Evolutionary conservation across 2,888 invertebrate genomes (phyloP).

Genomic region (Rhorus exstirpatorius): DNA sequence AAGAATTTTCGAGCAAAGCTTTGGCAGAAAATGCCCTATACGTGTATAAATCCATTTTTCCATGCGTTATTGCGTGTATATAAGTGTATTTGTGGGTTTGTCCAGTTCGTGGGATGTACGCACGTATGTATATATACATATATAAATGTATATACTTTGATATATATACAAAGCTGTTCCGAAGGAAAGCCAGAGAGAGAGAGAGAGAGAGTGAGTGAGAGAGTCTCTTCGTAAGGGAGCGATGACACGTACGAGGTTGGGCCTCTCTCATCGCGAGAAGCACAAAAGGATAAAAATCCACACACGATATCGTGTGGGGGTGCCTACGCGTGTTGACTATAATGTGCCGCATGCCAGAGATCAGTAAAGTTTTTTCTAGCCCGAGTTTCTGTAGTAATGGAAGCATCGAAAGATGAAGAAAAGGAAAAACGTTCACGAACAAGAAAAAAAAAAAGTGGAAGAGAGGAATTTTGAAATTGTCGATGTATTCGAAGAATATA

Average conservation of each 20-base stretch:
- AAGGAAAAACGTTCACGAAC: neutral
- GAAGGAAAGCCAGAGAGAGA: slow-evolving; percentile 1
- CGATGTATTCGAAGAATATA: neutral
- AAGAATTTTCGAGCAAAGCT: no score
- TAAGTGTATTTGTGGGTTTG: slow-evolving; percentile 23
- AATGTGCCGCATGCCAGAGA: slow-evolving; percentile 41
- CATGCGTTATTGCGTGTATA: slow-evolving; percentile 15
- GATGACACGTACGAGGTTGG: slow-evolving; percentile 67
- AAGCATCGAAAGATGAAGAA: neutral
- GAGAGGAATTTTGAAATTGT: neutral
- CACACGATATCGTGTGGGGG: slow-evolving; percentile 18
- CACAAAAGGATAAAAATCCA: slow-evolving; percentile 64
- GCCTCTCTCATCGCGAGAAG: slow-evolving; percentile 30
- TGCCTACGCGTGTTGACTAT: slow-evolving; percentile 6
- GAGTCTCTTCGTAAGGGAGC: slow-evolving; percentile 65
- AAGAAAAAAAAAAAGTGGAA: neutral
- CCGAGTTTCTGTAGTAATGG: slow-evolving; percentile 3
- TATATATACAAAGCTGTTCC: slow-evolving; percentile 32
- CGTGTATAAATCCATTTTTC: neutral
- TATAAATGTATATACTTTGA: slow-evolving; percentile 9
- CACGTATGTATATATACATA: slow-evolving; percentile 16
- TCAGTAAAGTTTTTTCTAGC: slow-evolving; percentile 23
- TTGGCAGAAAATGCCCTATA: neutral
- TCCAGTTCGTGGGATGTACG: slow-evolving; percentile 46
- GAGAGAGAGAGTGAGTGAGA: slow-evolving; percentile 26